These are phyloP conservation scores for Poeciliopsis retropinna DNA, from an alignment of 2,113 vertebrate species.

Conservation along the genomic window DNA sequence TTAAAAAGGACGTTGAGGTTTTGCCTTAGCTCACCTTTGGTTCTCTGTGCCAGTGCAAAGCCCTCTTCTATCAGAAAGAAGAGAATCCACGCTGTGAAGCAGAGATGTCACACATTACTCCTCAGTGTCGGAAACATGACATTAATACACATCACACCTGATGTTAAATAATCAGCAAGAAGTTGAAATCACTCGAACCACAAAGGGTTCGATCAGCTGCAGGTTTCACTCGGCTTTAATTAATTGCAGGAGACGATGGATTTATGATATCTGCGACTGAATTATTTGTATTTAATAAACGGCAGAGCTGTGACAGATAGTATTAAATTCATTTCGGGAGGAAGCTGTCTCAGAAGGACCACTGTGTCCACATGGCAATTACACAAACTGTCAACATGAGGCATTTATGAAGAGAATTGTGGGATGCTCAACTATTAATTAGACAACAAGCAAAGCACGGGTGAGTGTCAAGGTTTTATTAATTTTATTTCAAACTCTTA, in stretches of 20 bases:
- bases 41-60: constrained; percentile 93
- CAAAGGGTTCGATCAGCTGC: constrained; percentile 1
- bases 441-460: neutral
- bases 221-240: constrained; percentile 23
- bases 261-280: constrained; percentile 18
- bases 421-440: neutral
- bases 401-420: constrained; percentile 1
- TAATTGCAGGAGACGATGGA: constrained; percentile 19
- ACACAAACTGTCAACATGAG: neutral
- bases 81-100: constrained; percentile 88
- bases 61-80: constrained; percentile 93
- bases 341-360: neutral
- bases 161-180: neutral
- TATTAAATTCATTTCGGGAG: neutral
- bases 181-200: constrained; percentile 17
- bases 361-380: neutral
- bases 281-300: neutral
- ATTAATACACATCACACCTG: neutral
- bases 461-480: neutral
- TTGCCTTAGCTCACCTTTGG: constrained; percentile 84
- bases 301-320: constrained; percentile 10
- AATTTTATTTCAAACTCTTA: no score
- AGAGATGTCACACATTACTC: constrained; percentile 42
- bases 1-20: neutral
- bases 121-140: constrained; percentile 2